Conservation (phyloP, 2,113 vertebrate species). For the Pagrus major region DNA sequence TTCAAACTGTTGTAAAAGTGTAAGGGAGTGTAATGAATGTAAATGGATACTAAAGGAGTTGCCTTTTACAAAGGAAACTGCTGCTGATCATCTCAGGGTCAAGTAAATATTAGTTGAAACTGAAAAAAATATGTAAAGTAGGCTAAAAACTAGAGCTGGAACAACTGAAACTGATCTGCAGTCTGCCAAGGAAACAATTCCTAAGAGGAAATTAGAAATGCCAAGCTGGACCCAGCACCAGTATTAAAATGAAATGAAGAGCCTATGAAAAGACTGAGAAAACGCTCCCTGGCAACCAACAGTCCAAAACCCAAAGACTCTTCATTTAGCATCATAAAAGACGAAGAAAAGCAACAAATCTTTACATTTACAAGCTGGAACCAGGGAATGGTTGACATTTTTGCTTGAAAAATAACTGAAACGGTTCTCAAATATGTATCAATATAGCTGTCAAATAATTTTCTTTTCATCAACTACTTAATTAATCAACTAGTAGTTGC, state of each 20-base stretch:
- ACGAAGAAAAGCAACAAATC: too few species aligned
- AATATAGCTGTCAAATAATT: too few species aligned
- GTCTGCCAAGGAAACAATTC: constrained; percentile 24
- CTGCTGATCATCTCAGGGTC: constrained; percentile 10
- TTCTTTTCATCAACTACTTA: too few species aligned
- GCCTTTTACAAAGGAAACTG: constrained; percentile 23
- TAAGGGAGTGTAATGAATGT: constrained; percentile 42
- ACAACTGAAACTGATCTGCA: background rate
- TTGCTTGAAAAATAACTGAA: too few species aligned
- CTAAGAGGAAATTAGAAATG: constrained; percentile 17
- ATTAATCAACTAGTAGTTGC: too few species aligned
- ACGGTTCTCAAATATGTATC: too few species aligned
- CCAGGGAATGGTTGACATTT: too few species aligned
- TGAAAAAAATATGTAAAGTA: background rate
- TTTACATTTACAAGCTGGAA: too few species aligned
- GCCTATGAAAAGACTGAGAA: background rate
- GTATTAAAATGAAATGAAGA: constrained; percentile 1
- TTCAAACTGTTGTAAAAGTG: constrained; percentile 60
- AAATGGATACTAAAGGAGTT: constrained; percentile 34
- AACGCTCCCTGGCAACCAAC: background rate
- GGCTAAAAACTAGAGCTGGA: background rate
- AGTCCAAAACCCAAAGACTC: too few species aligned
- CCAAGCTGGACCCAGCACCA: constrained; percentile 15
- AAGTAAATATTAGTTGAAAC: constrained; percentile 18
- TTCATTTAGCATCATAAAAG: too few species aligned